A percentile compares a stretch with the other conserved stretches of the same genome.
Evolutionary conservation across 2,888 invertebrate genomes (phyloP).

Genomic region (Ichneumon xanthorius): DNA sequence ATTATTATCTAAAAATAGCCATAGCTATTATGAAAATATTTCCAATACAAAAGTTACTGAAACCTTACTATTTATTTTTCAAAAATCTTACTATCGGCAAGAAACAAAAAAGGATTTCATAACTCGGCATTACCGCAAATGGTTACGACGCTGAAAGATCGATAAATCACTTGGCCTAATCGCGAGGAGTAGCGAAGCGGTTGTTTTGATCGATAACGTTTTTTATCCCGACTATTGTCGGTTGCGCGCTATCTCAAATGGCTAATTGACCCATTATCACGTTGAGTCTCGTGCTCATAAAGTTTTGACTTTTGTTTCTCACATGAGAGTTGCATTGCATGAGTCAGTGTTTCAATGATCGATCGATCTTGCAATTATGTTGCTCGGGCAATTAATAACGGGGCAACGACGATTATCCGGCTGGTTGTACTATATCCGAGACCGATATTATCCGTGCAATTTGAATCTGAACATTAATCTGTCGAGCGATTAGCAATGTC

Average conservation of each 20-base stretch:
- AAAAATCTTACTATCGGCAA: background rate
- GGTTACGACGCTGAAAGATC: background rate
- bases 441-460: constrained; percentile 5
- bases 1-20: too few relatives aligned
- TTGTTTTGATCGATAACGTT: background rate
- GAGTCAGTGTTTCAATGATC: constrained; percentile 18
- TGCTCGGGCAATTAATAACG: constrained; percentile 32
- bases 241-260: constrained; percentile 16
- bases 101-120: background rate
- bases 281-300: constrained; percentile 1
- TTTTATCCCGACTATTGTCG: constrained; percentile 36
- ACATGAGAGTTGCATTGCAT: background rate
- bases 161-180: constrained; percentile 27
- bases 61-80: background rate
- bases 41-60: background rate
- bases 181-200: background rate
- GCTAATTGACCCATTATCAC: constrained; percentile 41
- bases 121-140: background rate
- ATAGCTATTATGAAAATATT: too few relatives aligned
- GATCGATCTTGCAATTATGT: constrained; percentile 32
- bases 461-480: background rate
- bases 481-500: constrained; percentile 11
- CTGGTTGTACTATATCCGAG: constrained; percentile 10
- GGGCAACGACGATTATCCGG: constrained; percentile 19
- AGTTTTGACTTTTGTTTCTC: constrained; percentile 11